Evolutionary conservation across 2,888 invertebrate species (phyloP).

Genomic region (Leucania comma): DNA sequence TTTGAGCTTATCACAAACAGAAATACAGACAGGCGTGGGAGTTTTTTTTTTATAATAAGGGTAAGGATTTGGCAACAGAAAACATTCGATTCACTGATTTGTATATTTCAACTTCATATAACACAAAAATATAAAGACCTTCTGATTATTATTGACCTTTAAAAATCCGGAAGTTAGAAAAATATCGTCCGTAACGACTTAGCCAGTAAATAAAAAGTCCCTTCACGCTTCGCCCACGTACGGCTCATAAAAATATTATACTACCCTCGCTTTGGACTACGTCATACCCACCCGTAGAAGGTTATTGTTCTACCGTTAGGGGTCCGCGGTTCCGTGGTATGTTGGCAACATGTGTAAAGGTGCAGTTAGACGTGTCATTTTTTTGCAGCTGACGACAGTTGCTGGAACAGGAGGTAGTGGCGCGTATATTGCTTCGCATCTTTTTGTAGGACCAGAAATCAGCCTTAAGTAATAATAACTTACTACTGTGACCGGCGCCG

Average conservation of each 20-base stretch:
- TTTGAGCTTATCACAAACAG: no score
- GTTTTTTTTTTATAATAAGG: no score
- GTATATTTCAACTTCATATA: no score
- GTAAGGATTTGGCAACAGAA: no score
- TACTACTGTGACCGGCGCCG: no score
- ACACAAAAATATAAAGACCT: no score
- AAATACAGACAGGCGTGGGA: no score
- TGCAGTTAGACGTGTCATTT: constrained; percentile 5
- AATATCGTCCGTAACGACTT: constrained; percentile 12
- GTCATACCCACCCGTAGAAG: constrained; percentile 19
- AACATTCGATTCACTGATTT: no score
- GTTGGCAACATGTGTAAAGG: constrained; percentile 11
- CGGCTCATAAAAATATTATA: constrained; percentile 56
- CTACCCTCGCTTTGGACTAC: constrained; percentile 37
- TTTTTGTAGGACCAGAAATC: no score
- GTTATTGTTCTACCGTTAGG: constrained; percentile 47
- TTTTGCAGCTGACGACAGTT: constrained; percentile 13
- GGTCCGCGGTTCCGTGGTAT: constrained; percentile 26
- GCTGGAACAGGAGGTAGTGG: background rate
- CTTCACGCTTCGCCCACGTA: constrained; percentile 47
- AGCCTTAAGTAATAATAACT: no score
- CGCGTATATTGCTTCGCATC: no score
- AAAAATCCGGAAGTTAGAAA: background rate
- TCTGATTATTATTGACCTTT: no score
- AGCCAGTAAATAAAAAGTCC: constrained; percentile 34